Percentiles rank a stretch among this genome's conserved stretches.
Conservation (phyloP, 2,888 invertebrate species). For the Andricus curvator region DNA sequence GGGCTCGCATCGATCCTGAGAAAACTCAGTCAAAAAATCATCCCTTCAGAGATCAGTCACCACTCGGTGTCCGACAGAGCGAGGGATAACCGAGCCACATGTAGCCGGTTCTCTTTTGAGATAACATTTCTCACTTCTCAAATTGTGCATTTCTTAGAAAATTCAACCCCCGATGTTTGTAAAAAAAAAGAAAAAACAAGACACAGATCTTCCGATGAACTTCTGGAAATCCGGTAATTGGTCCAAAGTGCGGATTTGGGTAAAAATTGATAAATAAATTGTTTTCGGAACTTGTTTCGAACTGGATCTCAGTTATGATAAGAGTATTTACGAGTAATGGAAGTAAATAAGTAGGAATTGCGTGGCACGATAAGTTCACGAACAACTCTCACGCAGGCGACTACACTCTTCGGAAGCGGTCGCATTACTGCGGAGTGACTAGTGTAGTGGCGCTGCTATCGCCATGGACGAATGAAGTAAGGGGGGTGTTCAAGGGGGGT, state of each 20-base stretch:
- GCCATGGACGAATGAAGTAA: constrained; percentile 48
- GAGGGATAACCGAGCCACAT: neutral
- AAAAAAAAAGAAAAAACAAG: neutral
- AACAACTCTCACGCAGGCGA: constrained; percentile 54
- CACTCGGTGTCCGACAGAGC: constrained; percentile 64
- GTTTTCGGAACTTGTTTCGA: neutral
- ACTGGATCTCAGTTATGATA: neutral
- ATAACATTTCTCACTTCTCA: constrained; percentile 5
- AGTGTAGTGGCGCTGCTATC: constrained; percentile 70
- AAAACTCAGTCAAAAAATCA: constrained; percentile 15
- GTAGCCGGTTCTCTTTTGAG: neutral
- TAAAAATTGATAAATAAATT: neutral
- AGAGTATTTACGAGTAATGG: neutral
- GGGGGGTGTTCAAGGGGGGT: constrained; percentile 50
- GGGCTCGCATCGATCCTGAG: constrained; percentile 27
- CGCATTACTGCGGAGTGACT: constrained; percentile 74
- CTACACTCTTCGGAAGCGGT: constrained; percentile 70
- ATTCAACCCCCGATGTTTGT: neutral
- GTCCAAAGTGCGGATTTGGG: neutral
- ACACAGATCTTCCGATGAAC: neutral
- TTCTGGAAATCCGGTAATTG: neutral
- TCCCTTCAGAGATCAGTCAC: constrained; percentile 63
- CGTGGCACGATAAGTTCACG: constrained; percentile 43
- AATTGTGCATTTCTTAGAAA: constrained; percentile 3
- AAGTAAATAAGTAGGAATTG: constrained; percentile 9